A percentile compares a stretch with the other conserved stretches of the same genome.
phyloP scores from a whole-genome alignment of 2,113 vertebrate genomes.

The Regulus satrapa region DNA sequence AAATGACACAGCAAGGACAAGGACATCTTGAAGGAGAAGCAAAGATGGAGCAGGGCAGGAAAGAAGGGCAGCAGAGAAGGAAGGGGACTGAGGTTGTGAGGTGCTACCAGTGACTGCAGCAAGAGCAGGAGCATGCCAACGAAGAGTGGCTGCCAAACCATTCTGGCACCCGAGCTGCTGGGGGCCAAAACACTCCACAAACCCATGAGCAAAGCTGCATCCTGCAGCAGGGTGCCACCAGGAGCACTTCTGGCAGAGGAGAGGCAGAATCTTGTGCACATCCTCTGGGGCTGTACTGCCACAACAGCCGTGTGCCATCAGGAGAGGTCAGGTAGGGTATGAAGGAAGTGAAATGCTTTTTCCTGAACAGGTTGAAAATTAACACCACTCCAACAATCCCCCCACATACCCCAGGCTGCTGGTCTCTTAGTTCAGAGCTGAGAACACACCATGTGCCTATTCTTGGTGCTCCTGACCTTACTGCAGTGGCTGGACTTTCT shows the following conservation, averaged over 20 bases:
- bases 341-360: not conserved
- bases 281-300: not conserved
- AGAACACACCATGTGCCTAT: fast-evolving
- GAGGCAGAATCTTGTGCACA: fast-evolving
- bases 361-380: not conserved
- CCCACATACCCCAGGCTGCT: not conserved
- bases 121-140: not conserved
- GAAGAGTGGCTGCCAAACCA: not conserved
- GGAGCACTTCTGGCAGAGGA: not conserved
- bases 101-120: not conserved
- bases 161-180: not conserved
- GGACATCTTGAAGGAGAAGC: not conserved
- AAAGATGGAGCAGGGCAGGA: not conserved
- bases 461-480: not conserved
- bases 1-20: not conserved
- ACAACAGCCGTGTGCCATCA: not conserved
- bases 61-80: not conserved
- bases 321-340: not conserved
- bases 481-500: not conserved
- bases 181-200: not conserved
- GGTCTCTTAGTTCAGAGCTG: fast-evolving
- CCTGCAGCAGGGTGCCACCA: not conserved
- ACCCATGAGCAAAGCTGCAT: fast-evolving
- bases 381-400: not conserved
- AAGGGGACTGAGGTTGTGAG: not conserved